Base-by-base conservation (phyloP, 2,113 vertebrate genomes). In the Myiopsitta monachus region DNA sequence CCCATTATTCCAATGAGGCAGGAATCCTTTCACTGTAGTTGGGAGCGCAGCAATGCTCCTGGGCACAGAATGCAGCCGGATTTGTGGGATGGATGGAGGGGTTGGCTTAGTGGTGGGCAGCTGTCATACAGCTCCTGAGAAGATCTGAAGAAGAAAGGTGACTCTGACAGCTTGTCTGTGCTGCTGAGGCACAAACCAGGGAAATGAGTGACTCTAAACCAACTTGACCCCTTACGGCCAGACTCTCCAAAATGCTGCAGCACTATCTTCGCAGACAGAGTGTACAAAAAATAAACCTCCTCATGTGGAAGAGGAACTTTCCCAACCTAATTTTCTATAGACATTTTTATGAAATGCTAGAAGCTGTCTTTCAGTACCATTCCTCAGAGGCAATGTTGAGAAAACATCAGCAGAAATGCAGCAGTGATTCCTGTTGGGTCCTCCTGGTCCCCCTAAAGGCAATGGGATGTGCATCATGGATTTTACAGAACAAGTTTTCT, bases 381-480 rank as follows among this genome's bases (percentile, higher is more conserved):
- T 41, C 21, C 66, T 62, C 1, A 1, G 57, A 70, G 43, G 33
- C 23, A 36, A 9, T 2, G 5, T 6, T 19, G 30, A 36, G 52
- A 69, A 76, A 73, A 51, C 18, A 26, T n/a, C 49, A 67, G 26
- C 23, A 89, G 66, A 85, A 82, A 31, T 6, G 28, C 38, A 55
- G 67, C 30, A 61, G 36, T 10, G 31, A 39, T 77, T 57, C 36
- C 36, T 43, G 4, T 16, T 12, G 17, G 13, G 8, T 69, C 59
- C 18, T 85, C 15, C 46, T 14, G 7, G 3, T 52, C 44, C 22
- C 70, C 24, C 11, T 6, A 5, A 49, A 81, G 39, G 15, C 46
- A 38, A 7, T 0, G 22, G 18, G 36, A 18, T 6, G 11, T 4
- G 10, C 3, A 2, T 39, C 31, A 67, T 1, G 51, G 36, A 19